Evolutionary conservation across 2,888 invertebrate genomes (phyloP).

Genomic region (Adela reaumurella): DNA sequence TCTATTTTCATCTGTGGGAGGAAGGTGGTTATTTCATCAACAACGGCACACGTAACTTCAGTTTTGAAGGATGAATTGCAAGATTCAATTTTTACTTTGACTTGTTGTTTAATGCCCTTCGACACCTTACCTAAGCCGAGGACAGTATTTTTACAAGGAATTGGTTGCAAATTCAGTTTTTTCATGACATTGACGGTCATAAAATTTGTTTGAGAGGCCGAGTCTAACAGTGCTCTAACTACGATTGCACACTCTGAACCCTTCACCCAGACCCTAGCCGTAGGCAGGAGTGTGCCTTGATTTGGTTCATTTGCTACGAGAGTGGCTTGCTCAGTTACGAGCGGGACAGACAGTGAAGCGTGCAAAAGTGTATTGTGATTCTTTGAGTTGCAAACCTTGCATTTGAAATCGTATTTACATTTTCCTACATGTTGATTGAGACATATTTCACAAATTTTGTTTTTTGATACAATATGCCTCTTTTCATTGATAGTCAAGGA

Average conservation of each 20-base stretch:
- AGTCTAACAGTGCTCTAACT: constrained; percentile 1
- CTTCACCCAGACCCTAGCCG: not conserved
- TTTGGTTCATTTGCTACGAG: not conserved
- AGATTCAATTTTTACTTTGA: constrained; percentile 7
- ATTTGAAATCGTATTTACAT: constrained; percentile 9
- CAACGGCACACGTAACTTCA: constrained; percentile 7
- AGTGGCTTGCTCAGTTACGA: not conserved
- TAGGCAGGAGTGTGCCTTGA: constrained; percentile 1
- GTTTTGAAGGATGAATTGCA: constrained; percentile 6
- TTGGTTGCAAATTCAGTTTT: not conserved
- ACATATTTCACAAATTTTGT: constrained; percentile 7
- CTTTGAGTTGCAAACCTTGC: constrained; percentile 8
- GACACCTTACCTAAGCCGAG: not conserved
- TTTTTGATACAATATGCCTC: constrained; percentile 2
- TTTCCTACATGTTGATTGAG: constrained; percentile 6
- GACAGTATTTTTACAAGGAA: not conserved
- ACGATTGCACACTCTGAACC: not conserved
- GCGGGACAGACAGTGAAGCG: constrained; percentile 3
- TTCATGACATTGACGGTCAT: too few species aligned
- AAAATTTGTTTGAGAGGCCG: not conserved
- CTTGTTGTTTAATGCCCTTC: not conserved
- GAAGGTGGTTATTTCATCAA: constrained; percentile 11
- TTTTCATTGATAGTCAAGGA: constrained; percentile 1
- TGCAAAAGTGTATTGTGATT: constrained; percentile 8
- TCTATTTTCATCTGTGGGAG: constrained; percentile 10